Percentiles rank a stretch among this genome's conserved stretches.
phyloP scores from a whole-genome alignment of 2,113 vertebrate genomes.

The Oreotragus oreotragus region DNA sequence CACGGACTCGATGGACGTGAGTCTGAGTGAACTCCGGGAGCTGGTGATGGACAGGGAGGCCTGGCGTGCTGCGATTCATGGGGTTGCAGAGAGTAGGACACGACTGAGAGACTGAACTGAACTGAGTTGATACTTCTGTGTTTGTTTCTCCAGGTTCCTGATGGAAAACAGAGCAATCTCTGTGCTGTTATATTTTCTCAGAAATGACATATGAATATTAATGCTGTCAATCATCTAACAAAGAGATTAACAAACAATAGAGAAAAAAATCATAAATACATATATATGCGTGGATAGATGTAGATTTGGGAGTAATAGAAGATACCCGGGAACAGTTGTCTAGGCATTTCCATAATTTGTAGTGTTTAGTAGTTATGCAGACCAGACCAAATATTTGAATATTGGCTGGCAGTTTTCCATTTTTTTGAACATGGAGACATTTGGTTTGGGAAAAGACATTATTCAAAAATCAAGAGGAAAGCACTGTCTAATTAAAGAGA shows the following conservation, averaged over 20 bases:
- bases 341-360: background rate
- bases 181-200: background rate
- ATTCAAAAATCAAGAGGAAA: slow-evolving; percentile 26
- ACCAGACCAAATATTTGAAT: background rate
- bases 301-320: background rate
- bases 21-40: too few relatives aligned
- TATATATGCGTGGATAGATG: background rate
- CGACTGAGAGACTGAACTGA: too few relatives aligned
- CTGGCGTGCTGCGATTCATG: too few relatives aligned
- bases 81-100: too few relatives aligned
- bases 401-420: background rate
- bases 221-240: background rate
- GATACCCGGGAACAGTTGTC: background rate
- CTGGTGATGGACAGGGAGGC: too few relatives aligned
- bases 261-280: background rate
- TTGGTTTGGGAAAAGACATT: background rate
- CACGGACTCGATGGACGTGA: too few relatives aligned
- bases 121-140: background rate
- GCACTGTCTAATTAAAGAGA: background rate
- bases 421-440: background rate
- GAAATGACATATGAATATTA: background rate
- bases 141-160: background rate
- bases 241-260: background rate
- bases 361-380: background rate
- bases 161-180: background rate